Percentiles rank a stretch among this genome's conserved stretches.
These are phyloP conservation scores for Arrhamphus sclerolepis DNA, from an alignment of 2,797 vertebrate genomes.

Conservation along the genomic window DNA sequence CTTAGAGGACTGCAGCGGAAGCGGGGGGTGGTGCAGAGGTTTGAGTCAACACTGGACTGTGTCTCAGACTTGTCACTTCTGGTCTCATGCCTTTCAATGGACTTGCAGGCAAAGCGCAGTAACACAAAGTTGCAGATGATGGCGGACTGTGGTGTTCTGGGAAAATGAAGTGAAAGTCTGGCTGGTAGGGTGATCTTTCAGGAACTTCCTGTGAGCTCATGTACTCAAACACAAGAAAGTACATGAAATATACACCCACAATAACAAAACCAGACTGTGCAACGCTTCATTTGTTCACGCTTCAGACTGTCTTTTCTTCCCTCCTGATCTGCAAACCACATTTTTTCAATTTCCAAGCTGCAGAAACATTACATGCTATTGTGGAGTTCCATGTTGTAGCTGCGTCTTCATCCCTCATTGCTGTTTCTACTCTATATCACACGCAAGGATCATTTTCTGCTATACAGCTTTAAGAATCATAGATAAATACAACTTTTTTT, in stretches of 20 bases:
- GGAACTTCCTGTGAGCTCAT: neutral
- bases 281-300: neutral
- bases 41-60: slow-evolving; percentile 59
- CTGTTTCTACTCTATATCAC: slow-evolving; percentile 2
- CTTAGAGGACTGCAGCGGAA: slow-evolving; percentile 27
- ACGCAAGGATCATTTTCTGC: slow-evolving; percentile 7
- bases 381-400: neutral
- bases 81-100: slow-evolving; percentile 58
- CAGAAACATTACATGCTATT: slow-evolving; percentile 11
- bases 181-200: neutral
- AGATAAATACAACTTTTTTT: too few relatives aligned
- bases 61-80: slow-evolving; percentile 57
- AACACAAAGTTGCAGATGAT: slow-evolving; percentile 22
- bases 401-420: neutral
- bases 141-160: slow-evolving; percentile 2
- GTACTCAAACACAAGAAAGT: too few relatives aligned
- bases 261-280: too few relatives aligned
- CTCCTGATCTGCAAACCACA: slow-evolving; percentile 1
- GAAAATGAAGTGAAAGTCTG: slow-evolving; percentile 20
- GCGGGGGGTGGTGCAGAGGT: slow-evolving; percentile 11
- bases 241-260: too few relatives aligned
- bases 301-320: neutral
- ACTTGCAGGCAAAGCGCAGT: slow-evolving; percentile 18
- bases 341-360: slow-evolving; percentile 1
- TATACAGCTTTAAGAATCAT: neutral